Evolutionary conservation across 2,888 invertebrate genomes (phyloP), one percentile per base, ranked within the genome.

Genomic region (Notodonta ziczac): DNA sequence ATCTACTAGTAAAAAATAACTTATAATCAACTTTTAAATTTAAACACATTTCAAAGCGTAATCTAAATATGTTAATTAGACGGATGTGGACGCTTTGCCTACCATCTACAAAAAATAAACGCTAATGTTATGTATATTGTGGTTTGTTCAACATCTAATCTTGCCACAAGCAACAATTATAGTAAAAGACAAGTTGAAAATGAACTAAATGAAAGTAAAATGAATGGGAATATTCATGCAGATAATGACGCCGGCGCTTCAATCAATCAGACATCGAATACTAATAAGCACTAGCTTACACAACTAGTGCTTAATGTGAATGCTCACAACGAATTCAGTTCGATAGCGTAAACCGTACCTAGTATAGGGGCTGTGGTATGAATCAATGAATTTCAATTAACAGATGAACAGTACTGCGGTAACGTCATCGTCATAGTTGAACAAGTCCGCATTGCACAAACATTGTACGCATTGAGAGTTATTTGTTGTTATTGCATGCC

Each of bases 341-440:
- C 51, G 35, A 66, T 62, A 50, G 56, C 14, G 39, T 63, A 61
- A 48, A 56, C 58, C 58, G 46, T 57, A 61, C 51, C 61, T 61
- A n/a, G n/a, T n/a, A n/a, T n/a, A 46, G 10, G 57, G 40, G 48
- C 46, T 46, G 13, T 12, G 48, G 58, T 60, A 66, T 74, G 76
- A 80, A 83, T 81, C 79, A 80, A 82, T 84, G 80, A 82, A 84
- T 84, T 84, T 77, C 78, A 85, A 81, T 85, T 76, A 81, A 70
- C 70, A 73, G 73, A 78, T 79, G 76, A 72, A 65, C 80, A 75
- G 70, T 70, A 77, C 72, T 71, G 70, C 64, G 66, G 63, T 63
- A 62, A 62, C 65, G 67, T 68, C 72, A 69, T 61, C 69, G 61
- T 67, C 72, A 76, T 74, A 77, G 70, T 70, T 70, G 73, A 78